These are phyloP conservation scores for Mesochorus sp. DNA, from an alignment of 2,888 invertebrate genomes.

Conservation along the genomic window DNA sequence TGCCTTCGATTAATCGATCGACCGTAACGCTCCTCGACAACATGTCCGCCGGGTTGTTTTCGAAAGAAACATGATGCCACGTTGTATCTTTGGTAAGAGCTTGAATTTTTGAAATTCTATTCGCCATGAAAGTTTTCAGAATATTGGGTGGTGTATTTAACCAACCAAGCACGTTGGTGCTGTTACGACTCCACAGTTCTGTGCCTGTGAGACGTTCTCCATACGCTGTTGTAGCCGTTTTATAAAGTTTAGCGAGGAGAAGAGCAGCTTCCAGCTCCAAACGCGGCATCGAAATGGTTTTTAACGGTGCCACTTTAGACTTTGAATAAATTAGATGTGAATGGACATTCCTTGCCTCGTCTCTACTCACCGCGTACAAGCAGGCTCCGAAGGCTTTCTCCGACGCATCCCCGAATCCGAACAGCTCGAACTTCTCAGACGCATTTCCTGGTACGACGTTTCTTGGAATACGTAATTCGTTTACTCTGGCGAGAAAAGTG, in stretches of 20 bases:
- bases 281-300: constrained; percentile 50
- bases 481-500: constrained; percentile 4
- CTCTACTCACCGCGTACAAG: constrained; percentile 36
- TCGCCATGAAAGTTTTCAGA: constrained; percentile 57
- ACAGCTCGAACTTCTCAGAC: constrained; percentile 13
- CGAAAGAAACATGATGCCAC: constrained; percentile 55
- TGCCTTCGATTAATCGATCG: background rate
- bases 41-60: constrained; percentile 61
- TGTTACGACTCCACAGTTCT: constrained; percentile 55
- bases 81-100: constrained; percentile 6
- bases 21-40: constrained; percentile 48
- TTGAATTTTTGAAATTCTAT: constrained; percentile 51
- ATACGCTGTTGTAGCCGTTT: constrained; percentile 8
- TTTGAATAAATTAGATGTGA: constrained; percentile 56
- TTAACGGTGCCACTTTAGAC: constrained; percentile 47
- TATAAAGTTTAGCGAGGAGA: constrained; percentile 38
- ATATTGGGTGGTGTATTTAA: constrained; percentile 22
- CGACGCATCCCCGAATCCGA: constrained; percentile 41
- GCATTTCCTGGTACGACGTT: constrained; percentile 28
- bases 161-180: constrained; percentile 56
- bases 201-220: constrained; percentile 22
- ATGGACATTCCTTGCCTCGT: background rate
- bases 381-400: constrained; percentile 44
- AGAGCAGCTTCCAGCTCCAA: constrained; percentile 59
- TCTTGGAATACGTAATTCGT: constrained; percentile 10